Evolutionary conservation across 1,140 invertebrate genomes (phyloP).

Genomic region (Ctenoplectra terminalis): DNA sequence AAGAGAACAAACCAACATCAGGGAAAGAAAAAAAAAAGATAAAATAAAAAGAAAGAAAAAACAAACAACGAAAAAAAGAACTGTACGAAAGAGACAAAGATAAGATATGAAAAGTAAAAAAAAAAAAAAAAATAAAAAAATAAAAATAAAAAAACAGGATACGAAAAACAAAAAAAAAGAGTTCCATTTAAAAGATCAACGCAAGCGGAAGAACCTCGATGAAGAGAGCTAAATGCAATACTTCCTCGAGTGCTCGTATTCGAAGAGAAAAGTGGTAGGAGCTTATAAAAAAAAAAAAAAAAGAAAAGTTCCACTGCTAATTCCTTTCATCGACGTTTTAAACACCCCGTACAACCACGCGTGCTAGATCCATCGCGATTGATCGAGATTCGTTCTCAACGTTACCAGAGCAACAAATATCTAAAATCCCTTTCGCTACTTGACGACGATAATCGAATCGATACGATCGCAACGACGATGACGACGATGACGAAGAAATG

Average conservation of each 20-base stretch:
- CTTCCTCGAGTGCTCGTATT: slow-evolving; percentile 2
- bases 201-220: slow-evolving; percentile 4
- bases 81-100: background rate
- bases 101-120: background rate
- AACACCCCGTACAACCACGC: background rate
- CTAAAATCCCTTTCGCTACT: background rate
- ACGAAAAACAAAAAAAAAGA: slow-evolving; percentile 9
- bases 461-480: slow-evolving; percentile 10
- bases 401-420: background rate
- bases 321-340: slow-evolving; percentile 12
- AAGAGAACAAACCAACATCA: slow-evolving; percentile 42
- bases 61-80: background rate
- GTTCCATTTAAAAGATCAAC: slow-evolving; percentile 11
- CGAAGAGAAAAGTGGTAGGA: background rate
- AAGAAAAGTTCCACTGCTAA: background rate
- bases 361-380: background rate
- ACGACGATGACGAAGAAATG: no score
- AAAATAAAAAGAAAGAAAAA: background rate
- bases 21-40: slow-evolving; percentile 31
- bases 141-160: background rate
- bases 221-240: slow-evolving; percentile 14
- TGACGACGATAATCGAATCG: background rate
- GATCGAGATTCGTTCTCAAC: background rate
- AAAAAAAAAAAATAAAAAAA: background rate
- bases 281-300: no score